A percentile compares a stretch with the other conserved stretches of the same genome.
phyloP scores from a whole-genome alignment of 2,888 invertebrate genomes.

The Lasioglossum pauxillum region DNA sequence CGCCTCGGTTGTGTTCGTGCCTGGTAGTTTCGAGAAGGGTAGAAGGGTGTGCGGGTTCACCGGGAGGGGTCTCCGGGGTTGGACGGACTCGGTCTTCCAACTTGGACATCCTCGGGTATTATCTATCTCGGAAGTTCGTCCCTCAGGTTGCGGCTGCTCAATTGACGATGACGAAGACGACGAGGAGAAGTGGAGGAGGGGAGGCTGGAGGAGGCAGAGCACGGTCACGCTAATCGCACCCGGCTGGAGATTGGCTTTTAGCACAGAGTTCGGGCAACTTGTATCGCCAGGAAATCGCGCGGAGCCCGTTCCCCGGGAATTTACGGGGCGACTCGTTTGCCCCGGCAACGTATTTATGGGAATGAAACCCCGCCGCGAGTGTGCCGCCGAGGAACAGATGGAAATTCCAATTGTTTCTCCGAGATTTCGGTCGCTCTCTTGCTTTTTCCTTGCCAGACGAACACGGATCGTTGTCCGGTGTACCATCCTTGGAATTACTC shows the following conservation, averaged over 20 bases:
- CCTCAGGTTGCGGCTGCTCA: constrained; percentile 58
- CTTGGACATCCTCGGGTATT: constrained; percentile 75
- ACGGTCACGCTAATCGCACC: constrained; percentile 80
- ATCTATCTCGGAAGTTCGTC: constrained; percentile 79
- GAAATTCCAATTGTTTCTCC: constrained; percentile 22
- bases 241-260: constrained; percentile 78
- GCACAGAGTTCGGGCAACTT: constrained; percentile 73
- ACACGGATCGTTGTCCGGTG: neutral
- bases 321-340: constrained; percentile 48
- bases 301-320: constrained; percentile 36
- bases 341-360: constrained; percentile 30
- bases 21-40: constrained; percentile 42
- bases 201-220: constrained; percentile 19
- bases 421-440: constrained; percentile 17
- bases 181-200: constrained; percentile 52
- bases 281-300: constrained; percentile 64
- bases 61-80: constrained; percentile 18
- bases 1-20: neutral
- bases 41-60: constrained; percentile 11
- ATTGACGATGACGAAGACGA: constrained; percentile 61
- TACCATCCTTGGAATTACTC: neutral
- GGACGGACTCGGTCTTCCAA: constrained; percentile 66
- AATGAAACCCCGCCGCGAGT: constrained; percentile 19
- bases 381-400: neutral
- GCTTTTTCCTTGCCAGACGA: neutral